Evolutionary conservation across 2,113 vertebrate genomes (phyloP), one percentile per base, ranked within the genome.

Genomic region (Myotis davidii): DNA sequence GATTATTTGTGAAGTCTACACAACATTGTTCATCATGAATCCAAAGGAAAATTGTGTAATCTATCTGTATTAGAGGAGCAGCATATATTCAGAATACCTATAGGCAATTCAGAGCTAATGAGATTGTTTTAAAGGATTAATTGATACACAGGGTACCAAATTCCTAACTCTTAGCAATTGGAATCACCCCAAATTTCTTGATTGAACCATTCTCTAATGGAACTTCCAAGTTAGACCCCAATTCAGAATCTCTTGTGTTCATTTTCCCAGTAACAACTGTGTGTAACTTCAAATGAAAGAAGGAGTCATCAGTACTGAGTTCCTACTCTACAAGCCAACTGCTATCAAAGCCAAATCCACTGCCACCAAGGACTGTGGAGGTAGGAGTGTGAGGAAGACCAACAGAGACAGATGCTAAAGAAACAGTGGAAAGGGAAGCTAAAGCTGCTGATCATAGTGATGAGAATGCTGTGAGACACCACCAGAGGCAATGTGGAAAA

Each of bases 341-440:
- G 73, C 61, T 77, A 90, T 97, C 95, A 98, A 97, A 96, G 88
- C 32, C 61, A 82, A 69, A 10, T 59, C 65, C 34, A 88, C 0
- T 67, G 82, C 88, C 76, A 94, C 92, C 64, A 74, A 96, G 84
- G 42, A 90, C 94, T 92, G 52, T 48, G 78, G 69, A 81, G 32
- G 45, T 76, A 64, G 90, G 77, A 42, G 56, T 70, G 18, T 74
- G 56, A 90, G 23, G 85, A 88, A 48, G 23, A 34, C 56, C 50
- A 14, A 72, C 88, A 95, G 92, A 94, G 91, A 74, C 61, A 93
- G 88, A 94, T 16, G 56, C 65, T 77, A 94, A 94, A 97, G 45
- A 83, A 78, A 84, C 92, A 92, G 94, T 61, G 64, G 82, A 95
- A 45, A 94, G 56, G 56, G 64, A 42, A 78, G 82, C 20, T 50